These are phyloP conservation scores for Abramis brama DNA, from an alignment of 2,113 vertebrate species.

Conservation along the genomic window DNA sequence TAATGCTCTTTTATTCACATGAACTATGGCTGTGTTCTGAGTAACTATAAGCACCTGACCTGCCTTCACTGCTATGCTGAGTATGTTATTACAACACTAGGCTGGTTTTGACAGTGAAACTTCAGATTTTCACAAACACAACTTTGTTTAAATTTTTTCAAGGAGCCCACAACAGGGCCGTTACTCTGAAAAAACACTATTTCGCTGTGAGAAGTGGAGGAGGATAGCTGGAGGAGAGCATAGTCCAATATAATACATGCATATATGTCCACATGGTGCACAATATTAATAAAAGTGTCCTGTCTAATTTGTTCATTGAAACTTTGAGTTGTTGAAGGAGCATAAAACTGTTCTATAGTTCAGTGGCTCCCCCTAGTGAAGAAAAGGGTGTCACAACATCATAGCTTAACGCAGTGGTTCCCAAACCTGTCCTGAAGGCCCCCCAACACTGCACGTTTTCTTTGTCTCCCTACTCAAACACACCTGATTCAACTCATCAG, in stretches of 20 bases:
- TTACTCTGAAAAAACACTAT: not conserved
- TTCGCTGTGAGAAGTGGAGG: not conserved
- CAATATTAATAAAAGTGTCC: not conserved
- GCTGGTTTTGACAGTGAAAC: not conserved
- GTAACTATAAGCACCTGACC: not conserved
- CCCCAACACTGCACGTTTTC: too few species aligned
- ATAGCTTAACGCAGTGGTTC: not conserved
- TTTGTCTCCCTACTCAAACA: too few species aligned
- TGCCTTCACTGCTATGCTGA: not conserved
- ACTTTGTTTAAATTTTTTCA: not conserved
- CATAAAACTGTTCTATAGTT: not conserved
- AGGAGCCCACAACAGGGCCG: not conserved
- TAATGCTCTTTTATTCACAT: not conserved
- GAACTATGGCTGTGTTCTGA: conserved; percentile 6
- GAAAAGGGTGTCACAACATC: not conserved
- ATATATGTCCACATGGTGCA: not conserved
- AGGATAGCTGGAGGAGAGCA: not conserved
- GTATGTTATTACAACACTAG: conserved; percentile 4
- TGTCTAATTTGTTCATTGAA: not conserved
- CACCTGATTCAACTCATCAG: too few species aligned
- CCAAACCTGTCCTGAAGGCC: too few species aligned
- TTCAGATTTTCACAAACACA: not conserved
- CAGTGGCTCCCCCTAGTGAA: conserved; percentile 28
- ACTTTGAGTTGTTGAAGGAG: not conserved
- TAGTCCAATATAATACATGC: not conserved